A percentile compares a stretch with the other conserved stretches of the same genome.
Conservation (phyloP, 2,113 vertebrate genomes). For the Sylvia atricapilla region DNA sequence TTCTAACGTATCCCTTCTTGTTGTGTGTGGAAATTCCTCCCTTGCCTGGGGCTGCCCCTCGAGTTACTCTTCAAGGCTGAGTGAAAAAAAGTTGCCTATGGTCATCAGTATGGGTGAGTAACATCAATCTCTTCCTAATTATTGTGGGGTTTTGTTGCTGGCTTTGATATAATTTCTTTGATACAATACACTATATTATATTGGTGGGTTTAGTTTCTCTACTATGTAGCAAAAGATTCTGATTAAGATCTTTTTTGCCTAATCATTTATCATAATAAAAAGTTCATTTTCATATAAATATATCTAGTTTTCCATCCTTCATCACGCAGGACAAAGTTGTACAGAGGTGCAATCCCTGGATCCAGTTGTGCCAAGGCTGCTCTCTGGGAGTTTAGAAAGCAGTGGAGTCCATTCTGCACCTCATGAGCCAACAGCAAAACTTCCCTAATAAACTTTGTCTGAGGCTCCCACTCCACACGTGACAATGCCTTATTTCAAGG, state of each 20-base stretch:
- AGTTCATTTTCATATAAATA: background rate
- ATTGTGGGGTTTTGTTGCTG: background rate
- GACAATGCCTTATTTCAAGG: background rate
- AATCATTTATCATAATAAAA: background rate
- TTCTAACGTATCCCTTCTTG: background rate
- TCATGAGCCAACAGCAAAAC: background rate
- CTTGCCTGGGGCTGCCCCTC: background rate
- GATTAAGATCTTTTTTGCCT: background rate
- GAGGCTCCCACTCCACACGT: accelerated
- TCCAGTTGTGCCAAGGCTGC: no score
- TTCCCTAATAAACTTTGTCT: background rate
- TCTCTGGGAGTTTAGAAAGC: background rate
- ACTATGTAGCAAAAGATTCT: background rate
- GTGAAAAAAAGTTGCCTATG: background rate
- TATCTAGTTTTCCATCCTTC: background rate
- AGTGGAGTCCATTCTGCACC: background rate
- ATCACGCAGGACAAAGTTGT: background rate
- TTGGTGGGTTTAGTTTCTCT: background rate
- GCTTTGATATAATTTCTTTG: background rate
- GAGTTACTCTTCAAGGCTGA: background rate
- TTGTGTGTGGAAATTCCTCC: background rate
- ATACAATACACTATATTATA: no score
- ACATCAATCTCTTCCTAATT: no score
- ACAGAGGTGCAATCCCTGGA: background rate
- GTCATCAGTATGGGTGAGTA: background rate